A percentile compares a stretch with the other conserved stretches of the same genome.
These are phyloP conservation scores for Hypanus sabinus DNA, from an alignment of 2,113 vertebrate species.

Conservation along the genomic window DNA sequence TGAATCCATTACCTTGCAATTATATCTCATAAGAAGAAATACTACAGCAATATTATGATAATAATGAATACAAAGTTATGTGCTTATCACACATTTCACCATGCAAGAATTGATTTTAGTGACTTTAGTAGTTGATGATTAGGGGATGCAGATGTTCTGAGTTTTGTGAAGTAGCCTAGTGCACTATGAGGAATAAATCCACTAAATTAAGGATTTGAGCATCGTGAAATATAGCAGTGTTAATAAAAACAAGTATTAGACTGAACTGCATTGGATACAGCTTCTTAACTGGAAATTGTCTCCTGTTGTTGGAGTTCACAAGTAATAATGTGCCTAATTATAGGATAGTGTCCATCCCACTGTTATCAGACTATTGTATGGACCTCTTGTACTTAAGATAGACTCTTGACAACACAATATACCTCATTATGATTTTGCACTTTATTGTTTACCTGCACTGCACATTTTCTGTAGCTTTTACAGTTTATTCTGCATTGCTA, in stretches of 20 bases:
- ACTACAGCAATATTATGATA: conserved; percentile 13
- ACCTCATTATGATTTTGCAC: no score
- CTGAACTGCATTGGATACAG: background rate
- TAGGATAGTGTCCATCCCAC: background rate
- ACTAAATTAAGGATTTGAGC: background rate
- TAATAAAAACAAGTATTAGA: background rate
- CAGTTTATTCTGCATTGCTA: no score
- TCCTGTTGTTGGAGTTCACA: background rate
- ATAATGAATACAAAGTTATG: conserved; percentile 18
- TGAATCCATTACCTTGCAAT: conserved; percentile 32
- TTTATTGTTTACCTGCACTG: no score
- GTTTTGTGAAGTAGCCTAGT: background rate
- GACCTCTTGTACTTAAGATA: no score
- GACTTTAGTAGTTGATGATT: conserved; percentile 27
- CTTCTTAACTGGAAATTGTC: background rate
- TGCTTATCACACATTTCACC: conserved; percentile 33
- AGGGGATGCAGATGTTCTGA: background rate
- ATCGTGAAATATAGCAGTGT: background rate
- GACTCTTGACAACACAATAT: no score
- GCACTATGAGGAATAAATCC: conserved; percentile 27
- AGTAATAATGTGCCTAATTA: background rate
- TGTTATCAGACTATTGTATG: no score
- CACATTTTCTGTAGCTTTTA: no score
- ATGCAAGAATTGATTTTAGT: conserved; percentile 23
- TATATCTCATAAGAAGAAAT: conserved; percentile 14